Percentiles rank a stretch among this genome's conserved stretches.
Evolutionary conservation across 2,888 invertebrate genomes (phyloP).

Genomic region (Apoda limacodes): DNA sequence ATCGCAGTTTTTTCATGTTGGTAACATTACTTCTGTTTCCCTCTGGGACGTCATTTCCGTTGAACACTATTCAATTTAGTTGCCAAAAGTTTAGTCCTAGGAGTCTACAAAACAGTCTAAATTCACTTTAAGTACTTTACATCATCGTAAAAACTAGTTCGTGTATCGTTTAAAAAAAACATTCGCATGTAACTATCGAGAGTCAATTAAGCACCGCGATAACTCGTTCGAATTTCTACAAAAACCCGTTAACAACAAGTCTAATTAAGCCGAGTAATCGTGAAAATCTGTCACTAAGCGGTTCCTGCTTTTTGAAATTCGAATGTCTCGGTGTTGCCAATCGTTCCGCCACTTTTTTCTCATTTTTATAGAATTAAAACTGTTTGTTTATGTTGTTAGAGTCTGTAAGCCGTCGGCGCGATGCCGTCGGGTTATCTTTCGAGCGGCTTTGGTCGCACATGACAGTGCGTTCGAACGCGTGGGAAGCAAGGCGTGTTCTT

Average conservation of each 20-base stretch:
- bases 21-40: slow-evolving; percentile 52
- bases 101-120: too few relatives aligned
- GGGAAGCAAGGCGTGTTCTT: slow-evolving; percentile 56
- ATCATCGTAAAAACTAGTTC: too few relatives aligned
- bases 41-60: slow-evolving; percentile 50
- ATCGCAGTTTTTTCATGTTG: slow-evolving; percentile 53
- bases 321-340: slow-evolving; percentile 22
- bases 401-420: slow-evolving; percentile 36
- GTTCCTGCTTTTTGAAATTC: slow-evolving; percentile 22
- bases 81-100: slow-evolving; percentile 41
- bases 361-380: slow-evolving; percentile 26
- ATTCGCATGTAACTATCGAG: too few relatives aligned
- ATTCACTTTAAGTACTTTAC: too few relatives aligned
- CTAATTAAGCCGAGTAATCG: slow-evolving; percentile 15
- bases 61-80: slow-evolving; percentile 7
- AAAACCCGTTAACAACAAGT: slow-evolving; percentile 16
- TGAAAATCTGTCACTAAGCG: slow-evolving; percentile 18
- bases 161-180: too few relatives aligned
- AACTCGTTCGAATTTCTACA: slow-evolving; percentile 14
- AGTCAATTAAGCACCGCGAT: slow-evolving; percentile 19
- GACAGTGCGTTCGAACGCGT: slow-evolving; percentile 53
- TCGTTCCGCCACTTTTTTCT: slow-evolving; percentile 28
- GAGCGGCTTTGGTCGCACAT: slow-evolving; percentile 39
- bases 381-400: slow-evolving; percentile 42
- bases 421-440: slow-evolving; percentile 48